Conservation (phyloP, 2,797 vertebrate genomes). For the Pangasius sanitwongsei region DNA sequence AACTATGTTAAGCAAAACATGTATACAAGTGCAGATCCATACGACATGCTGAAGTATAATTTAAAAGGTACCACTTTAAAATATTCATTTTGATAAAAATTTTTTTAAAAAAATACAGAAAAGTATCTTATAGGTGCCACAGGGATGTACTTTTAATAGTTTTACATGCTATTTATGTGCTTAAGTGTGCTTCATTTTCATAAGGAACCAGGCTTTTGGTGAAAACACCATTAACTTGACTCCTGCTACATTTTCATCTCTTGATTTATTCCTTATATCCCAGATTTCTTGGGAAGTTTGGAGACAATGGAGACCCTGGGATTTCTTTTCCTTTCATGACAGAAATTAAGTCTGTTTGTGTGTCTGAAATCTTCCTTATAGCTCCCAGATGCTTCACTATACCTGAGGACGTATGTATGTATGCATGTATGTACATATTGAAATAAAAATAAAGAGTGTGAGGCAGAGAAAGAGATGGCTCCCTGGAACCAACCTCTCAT, state of each 20-base stretch:
- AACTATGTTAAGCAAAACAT: neutral
- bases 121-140: neutral
- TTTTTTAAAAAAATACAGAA: neutral
- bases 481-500: slow-evolving; percentile 69
- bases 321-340: neutral
- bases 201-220: slow-evolving; percentile 16
- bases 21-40: neutral
- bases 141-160: neutral
- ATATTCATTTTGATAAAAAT: neutral
- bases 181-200: neutral
- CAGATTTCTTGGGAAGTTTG: neutral
- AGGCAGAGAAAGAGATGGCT: slow-evolving; percentile 31
- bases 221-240: slow-evolving; percentile 40
- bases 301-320: neutral
- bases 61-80: neutral
- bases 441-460: neutral
- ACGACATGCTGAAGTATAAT: neutral
- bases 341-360: neutral
- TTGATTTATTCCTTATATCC: neutral
- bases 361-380: neutral
- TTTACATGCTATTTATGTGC: neutral
- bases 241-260: neutral
- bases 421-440: neutral
- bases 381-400: neutral
- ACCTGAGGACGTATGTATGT: neutral